phyloP scores from a whole-genome alignment of 2,888 invertebrate genomes.

The Hypolimnas misippus region DNA sequence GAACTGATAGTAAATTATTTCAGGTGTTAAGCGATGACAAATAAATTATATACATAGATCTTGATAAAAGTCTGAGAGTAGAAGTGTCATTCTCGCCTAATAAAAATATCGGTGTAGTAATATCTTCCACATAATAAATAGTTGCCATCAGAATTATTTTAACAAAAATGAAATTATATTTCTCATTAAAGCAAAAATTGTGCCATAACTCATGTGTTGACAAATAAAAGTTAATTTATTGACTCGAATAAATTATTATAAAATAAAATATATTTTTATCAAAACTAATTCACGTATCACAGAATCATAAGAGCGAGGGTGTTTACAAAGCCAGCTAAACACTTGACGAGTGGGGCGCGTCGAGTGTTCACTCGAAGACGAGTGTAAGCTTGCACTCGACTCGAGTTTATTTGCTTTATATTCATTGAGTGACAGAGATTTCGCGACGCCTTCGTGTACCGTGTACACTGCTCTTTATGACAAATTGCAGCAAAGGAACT shows the following conservation, averaged over 20 bases:
- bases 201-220: no score
- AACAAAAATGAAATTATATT: no score
- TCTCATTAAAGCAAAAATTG: no score
- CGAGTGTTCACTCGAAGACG: slow-evolving; percentile 55
- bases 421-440: slow-evolving; percentile 55
- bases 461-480: slow-evolving; percentile 40
- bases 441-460: slow-evolving; percentile 46
- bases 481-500: background rate
- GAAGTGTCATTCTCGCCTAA: no score
- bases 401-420: slow-evolving; percentile 72
- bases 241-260: slow-evolving; percentile 40
- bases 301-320: slow-evolving; percentile 59
- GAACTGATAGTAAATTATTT: no score
- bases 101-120: no score
- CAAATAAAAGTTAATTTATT: background rate
- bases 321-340: slow-evolving; percentile 74
- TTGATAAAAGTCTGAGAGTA: no score
- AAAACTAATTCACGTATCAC: slow-evolving; percentile 55
- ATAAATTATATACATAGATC: no score
- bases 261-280: slow-evolving; percentile 44
- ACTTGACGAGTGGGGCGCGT: slow-evolving; percentile 59
- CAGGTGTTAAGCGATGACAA: no score
- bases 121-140: no score
- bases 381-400: slow-evolving; percentile 69
- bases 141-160: no score